Conservation (phyloP, 2,797 vertebrate genomes). For the Neoniphon sammara region DNA sequence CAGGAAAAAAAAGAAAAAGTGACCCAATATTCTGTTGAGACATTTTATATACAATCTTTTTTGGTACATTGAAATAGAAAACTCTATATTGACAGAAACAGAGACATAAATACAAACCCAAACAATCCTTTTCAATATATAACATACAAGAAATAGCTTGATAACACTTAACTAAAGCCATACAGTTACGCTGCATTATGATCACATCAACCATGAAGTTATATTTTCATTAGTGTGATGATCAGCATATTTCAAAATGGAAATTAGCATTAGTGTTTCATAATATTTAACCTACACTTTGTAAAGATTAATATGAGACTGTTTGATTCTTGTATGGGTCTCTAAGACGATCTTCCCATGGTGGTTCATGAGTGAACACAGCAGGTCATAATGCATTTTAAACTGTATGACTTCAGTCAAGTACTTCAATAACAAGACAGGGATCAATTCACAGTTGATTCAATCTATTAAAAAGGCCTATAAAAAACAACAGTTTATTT, state of each 20-base stretch:
- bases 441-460: conserved; percentile 59
- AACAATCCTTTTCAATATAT: conserved; percentile 79
- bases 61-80: conserved; percentile 81
- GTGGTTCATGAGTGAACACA: neutral
- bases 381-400: conserved; percentile 39
- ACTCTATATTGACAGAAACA: conserved; percentile 76
- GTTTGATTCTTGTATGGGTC: conserved; percentile 4
- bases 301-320: neutral
- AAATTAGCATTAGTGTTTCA: neutral
- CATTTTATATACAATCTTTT: conserved; percentile 79
- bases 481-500: conserved; percentile 32
- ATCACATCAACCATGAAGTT: conserved; percentile 18
- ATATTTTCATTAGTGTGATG: neutral
- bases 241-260: neutral
- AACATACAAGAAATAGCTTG: conserved; percentile 72
- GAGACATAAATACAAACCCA: conserved; percentile 83
- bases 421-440: conserved; percentile 60
- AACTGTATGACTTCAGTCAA: conserved; percentile 62
- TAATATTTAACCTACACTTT: neutral
- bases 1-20: conserved; percentile 41
- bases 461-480: conserved; percentile 42
- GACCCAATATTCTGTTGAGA: conserved; percentile 63
- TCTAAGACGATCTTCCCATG: neutral
- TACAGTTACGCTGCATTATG: conserved; percentile 53
- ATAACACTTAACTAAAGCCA: conserved; percentile 62